Evolutionary conservation across 2,113 vertebrate species (phyloP), one percentile per base, ranked within the genome.

Genomic region (Psittacara wagleri): DNA sequence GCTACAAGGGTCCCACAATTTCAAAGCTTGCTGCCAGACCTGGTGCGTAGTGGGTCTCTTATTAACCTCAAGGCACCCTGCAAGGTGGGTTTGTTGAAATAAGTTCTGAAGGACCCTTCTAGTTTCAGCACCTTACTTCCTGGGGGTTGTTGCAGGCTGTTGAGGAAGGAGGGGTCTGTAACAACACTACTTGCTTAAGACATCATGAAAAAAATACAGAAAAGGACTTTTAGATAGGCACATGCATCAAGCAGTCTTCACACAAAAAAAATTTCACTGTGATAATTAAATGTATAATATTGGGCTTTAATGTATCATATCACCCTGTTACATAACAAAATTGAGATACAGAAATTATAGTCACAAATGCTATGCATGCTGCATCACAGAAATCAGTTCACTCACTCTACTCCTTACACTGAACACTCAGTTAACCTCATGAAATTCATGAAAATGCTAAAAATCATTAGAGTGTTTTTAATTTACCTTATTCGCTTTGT

Each of bases 21-120:
- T 57, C 64, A 68, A 64, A 95, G 22, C 12, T 72, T 43, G 13
- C 33, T 81, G 54, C 33, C 0, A 2, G 22, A 12, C 0, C 0
- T 13, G 14, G 9, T 69, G 59, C 1, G 1, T 1, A 3, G 31
- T 1, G 2, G 11, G 39, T 17, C 72, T 49, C 35, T 39, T 46
- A 20, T 55, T 78, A 67, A 89, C 33, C n/a, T 28, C 23, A 73
- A 64, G 46, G 63, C 41, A 55, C 41, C 37, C 48, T 44, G 48
- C 51, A 61, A 72, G 44, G 44, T 51, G 35, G 12, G 15, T 62
- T 77, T 43, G 27, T 59, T 87, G 67, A 68, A 67, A 15, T 22
- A 46, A 62, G 33, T 46, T 61, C 61, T 55, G 59, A 68, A 64
- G 51, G 11, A 80, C n/a, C 43, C 17, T 70, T n/a, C 22, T n/a